Conservation (phyloP, 2,888 invertebrate genomes). For the Parnassius apollo region DNA sequence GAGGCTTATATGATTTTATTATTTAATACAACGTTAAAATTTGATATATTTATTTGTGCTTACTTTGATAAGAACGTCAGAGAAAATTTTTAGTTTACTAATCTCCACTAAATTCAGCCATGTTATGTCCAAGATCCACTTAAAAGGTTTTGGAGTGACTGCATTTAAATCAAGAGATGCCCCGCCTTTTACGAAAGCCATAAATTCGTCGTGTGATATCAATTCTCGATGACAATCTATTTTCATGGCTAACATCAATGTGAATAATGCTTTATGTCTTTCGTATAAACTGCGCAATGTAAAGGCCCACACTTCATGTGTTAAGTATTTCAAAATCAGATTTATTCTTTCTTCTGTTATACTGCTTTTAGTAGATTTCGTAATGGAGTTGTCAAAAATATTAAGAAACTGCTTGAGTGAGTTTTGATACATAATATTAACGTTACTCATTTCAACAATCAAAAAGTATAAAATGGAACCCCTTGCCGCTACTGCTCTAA, state of each 20-base stretch:
- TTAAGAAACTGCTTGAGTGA: slow-evolving; percentile 96
- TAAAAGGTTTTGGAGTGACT: slow-evolving; percentile 94
- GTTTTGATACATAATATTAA: slow-evolving; percentile 98
- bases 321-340: slow-evolving; percentile 93
- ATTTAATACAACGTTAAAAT: background rate
- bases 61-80: slow-evolving; percentile 88
- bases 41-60: slow-evolving; percentile 21
- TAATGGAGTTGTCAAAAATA: slow-evolving; percentile 96
- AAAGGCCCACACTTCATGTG: slow-evolving; percentile 95
- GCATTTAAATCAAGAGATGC: slow-evolving; percentile 96
- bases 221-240: slow-evolving; percentile 92
- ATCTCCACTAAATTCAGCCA: slow-evolving; percentile 98
- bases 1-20: background rate
- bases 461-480: slow-evolving; percentile 97
- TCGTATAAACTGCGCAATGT: slow-evolving; percentile 96
- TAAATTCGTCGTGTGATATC: slow-evolving; percentile 94
- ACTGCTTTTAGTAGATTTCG: slow-evolving; percentile 92
- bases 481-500: slow-evolving; percentile 95
- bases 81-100: slow-evolving; percentile 90
- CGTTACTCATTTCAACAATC: slow-evolving; percentile 98
- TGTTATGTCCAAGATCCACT: slow-evolving; percentile 97
- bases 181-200: slow-evolving; percentile 97
- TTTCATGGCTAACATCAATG: slow-evolving; percentile 96
- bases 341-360: slow-evolving; percentile 92
- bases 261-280: slow-evolving; percentile 94